Conservation (phyloP, 1,140 invertebrate species). For the Maconellicoccus hirsutus region DNA sequence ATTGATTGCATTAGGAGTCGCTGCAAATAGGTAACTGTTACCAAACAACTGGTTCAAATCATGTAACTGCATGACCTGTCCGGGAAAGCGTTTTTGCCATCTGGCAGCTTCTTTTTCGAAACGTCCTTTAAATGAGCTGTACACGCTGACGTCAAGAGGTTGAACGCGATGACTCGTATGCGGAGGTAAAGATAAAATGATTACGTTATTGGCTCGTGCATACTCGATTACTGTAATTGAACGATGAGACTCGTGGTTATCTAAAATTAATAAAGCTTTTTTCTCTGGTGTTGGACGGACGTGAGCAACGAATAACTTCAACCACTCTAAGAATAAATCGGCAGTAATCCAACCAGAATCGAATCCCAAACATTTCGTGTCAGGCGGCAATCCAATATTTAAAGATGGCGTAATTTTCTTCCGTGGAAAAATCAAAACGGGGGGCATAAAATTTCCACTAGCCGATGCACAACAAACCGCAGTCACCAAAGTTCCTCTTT, state of each 20-base stretch:
- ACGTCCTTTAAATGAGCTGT: constrained; percentile 36
- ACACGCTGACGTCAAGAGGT: constrained; percentile 38
- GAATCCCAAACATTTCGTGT: background rate
- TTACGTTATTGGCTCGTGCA: constrained; percentile 30
- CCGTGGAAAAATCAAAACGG: constrained; percentile 34
- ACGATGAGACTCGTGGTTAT: constrained; percentile 30
- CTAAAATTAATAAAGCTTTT: constrained; percentile 22
- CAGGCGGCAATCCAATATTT: constrained; percentile 6
- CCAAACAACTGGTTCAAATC: constrained; percentile 31
- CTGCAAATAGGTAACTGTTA: constrained; percentile 24
- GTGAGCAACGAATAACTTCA: constrained; percentile 19
- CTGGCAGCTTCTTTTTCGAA: constrained; percentile 31
- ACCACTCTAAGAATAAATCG: constrained; percentile 11
- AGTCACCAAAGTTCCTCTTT: constrained; percentile 33
- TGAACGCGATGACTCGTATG: constrained; percentile 39
- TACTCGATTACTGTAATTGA: constrained; percentile 25
- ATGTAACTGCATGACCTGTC: constrained; percentile 31
- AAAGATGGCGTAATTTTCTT: too few species aligned
- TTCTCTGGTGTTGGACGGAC: constrained; percentile 10
- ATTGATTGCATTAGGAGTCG: constrained; percentile 25
- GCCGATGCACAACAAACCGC: constrained; percentile 31
- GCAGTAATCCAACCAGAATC: constrained; percentile 23
- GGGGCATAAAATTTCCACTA: constrained; percentile 32
- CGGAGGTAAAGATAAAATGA: constrained; percentile 37
- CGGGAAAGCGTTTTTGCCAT: constrained; percentile 33